phyloP scores from a whole-genome alignment of 2,113 vertebrate genomes.

The Pycnonotus jocosus region DNA sequence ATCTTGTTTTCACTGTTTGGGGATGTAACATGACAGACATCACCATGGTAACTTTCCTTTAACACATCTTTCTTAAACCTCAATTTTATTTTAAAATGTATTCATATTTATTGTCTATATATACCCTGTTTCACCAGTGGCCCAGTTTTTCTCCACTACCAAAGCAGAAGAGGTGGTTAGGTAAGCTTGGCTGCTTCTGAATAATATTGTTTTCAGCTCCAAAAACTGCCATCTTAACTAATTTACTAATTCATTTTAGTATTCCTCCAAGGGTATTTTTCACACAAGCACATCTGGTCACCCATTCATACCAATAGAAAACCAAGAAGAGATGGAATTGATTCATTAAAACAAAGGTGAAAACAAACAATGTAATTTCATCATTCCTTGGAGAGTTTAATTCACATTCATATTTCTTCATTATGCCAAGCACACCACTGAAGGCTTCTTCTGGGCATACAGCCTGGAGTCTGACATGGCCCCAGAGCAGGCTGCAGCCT shows the following conservation, averaged over 20 bases:
- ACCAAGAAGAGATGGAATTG: neutral
- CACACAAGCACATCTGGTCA: neutral
- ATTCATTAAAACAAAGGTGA: neutral
- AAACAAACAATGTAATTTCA: neutral
- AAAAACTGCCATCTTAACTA: neutral
- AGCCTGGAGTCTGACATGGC: neutral
- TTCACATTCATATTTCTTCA: neutral
- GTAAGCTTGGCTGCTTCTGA: neutral
- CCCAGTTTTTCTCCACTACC: neutral
- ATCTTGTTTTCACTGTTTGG: neutral
- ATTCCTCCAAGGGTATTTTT: neutral
- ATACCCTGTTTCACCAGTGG: neutral
- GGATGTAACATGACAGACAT: neutral
- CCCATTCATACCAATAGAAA: neutral
- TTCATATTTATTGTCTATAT: neutral
- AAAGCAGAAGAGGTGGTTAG: neutral
- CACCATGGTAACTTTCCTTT: neutral
- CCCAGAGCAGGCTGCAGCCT: neutral
- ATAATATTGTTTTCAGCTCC: neutral
- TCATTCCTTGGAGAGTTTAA: neutral
- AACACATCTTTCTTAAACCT: neutral
- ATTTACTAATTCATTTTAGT: neutral
- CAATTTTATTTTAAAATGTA: neutral
- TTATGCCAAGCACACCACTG: neutral
- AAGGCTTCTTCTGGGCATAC: neutral